Evolutionary conservation across 2,797 vertebrate genomes (phyloP), one percentile per base, ranked within the genome.

Genomic region (Sebastes oblongus): DNA sequence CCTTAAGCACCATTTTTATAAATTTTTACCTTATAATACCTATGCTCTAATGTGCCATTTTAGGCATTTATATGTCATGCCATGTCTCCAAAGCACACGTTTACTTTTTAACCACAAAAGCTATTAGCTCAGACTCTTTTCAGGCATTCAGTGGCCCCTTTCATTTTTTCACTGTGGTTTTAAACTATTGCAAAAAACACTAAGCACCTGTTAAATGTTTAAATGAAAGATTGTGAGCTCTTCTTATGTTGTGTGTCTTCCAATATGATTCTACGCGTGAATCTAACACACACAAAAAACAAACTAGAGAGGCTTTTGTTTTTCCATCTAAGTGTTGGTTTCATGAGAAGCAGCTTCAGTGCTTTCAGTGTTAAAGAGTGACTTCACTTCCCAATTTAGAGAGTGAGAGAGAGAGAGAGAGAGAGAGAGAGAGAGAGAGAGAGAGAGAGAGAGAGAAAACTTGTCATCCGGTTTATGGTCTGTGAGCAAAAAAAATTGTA

Each of bases 301-400:
- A 11, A 55, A 55, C 52, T 24, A 50, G 18, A 50, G 18, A 66
- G 14, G 36, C 11, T 50, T 27, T 66, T 55, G 32, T 66, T 79
- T 76, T 60, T 27, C 29, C 55, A 52, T 55, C 58, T 39, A 68
- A 75, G 67, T 76, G 81, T 86, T 79, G 85, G 83, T 93, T 93
- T 92, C 93, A 93, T 90, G 92, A 94, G 94, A 91, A 95, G 86
- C 86, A 88, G 85, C 76, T 86, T 88, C 72, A 85, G 85, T 62
- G 83, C 83, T 72, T 64, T 80, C 66, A 61, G 75, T 39, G 68
- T 80, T 46, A 22, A 60, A 71, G 86, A 91, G 93, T 96, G 96
- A 97, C 95, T 96, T 97, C 96, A 97, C 96, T 97, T 96, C 96
- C 96, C 95, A 97, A 96, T 96, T 96, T 94, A 95, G 92, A 93